Evolutionary conservation across 2,113 vertebrate genomes (phyloP), one percentile per base, ranked within the genome.

Genomic region (Willisornis vidua): DNA sequence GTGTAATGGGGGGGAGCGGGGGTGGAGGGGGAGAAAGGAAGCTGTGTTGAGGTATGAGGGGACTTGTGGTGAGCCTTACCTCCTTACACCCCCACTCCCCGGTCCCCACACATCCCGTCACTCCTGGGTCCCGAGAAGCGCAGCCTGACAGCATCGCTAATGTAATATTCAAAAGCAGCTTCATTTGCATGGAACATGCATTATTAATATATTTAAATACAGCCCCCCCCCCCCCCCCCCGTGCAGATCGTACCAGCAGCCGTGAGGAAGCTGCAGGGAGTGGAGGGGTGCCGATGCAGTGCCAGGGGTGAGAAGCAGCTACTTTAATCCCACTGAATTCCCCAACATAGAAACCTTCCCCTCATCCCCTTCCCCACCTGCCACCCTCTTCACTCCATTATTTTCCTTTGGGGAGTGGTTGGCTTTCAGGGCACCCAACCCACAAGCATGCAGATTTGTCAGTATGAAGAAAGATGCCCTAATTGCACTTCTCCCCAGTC

Each of bases 181-280:
- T 94, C 67, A 93, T 97, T 96, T 97, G 87, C 95, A 96, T 96
- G 71, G 82, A 92, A 1, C 41, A 96, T 96, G 74, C 89, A 96
- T 97, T 96, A 95, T 96, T 96, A 96, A 97, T 94, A 49, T 79
- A 89, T 96, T 96, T 96, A 95, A 97, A 95, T 78, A 92, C 89
- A 83, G 80, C 46, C 94, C 96, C 92, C 92, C 62, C 68, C 41
- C 57, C 85, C 77, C 80, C 14, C 11, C 70, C 87, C 83, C 33
- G 87, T 94, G 93, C 84, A 84, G 91, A 67, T 75, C 0, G 3
- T 92, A 94, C 78, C 87, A 90, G 88, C 81, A 83, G 89, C 87
- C 57, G 68, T 17, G 74, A 96, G 66, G 74, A 87, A 96, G 89
- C 94, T 78, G 75, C 86, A 94, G 90, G 87, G 71, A 93, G 62